A percentile compares a stretch with the other conserved stretches of the same genome.
phyloP scores from a whole-genome alignment of 1,140 invertebrate species.

The Dreissena rostriformis region DNA sequence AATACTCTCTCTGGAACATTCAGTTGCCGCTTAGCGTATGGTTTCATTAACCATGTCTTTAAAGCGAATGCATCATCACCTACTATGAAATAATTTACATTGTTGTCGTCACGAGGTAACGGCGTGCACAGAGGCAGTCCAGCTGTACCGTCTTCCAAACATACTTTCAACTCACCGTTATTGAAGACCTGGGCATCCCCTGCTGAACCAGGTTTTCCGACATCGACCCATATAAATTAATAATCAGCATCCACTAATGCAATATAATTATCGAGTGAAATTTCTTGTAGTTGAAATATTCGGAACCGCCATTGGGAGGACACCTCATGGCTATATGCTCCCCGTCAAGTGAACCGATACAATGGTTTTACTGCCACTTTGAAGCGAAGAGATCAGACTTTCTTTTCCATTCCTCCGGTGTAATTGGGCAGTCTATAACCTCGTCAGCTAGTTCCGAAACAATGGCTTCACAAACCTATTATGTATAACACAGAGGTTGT shows the following conservation, averaged over 20 bases:
- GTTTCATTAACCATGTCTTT: neutral
- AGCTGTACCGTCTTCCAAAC: neutral
- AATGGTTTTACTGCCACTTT: constrained; percentile 79
- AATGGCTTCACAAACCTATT: neutral
- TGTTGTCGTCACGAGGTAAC: neutral
- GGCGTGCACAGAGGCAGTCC: neutral
- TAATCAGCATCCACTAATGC: constrained; percentile 77
- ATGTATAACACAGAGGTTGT: no score
- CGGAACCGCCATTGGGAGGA: constrained; percentile 69
- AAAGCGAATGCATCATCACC: neutral
- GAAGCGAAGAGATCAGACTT: constrained; percentile 22
- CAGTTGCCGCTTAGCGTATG: no score
- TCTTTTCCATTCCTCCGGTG: constrained; percentile 23
- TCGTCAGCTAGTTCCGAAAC: neutral
- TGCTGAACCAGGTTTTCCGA: constrained; percentile 59
- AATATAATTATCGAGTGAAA: constrained; percentile 74
- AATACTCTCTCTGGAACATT: neutral
- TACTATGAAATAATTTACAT: neutral
- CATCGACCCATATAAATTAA: constrained; percentile 76
- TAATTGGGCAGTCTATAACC: neutral
- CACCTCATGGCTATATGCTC: constrained; percentile 78
- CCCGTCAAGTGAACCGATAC: constrained; percentile 79
- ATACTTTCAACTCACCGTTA: neutral
- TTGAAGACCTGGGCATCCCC: neutral
- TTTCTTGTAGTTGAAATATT: constrained; percentile 78